Base-by-base conservation (phyloP, 1,140 invertebrate species). In the Drosophila novamexicana region DNA sequence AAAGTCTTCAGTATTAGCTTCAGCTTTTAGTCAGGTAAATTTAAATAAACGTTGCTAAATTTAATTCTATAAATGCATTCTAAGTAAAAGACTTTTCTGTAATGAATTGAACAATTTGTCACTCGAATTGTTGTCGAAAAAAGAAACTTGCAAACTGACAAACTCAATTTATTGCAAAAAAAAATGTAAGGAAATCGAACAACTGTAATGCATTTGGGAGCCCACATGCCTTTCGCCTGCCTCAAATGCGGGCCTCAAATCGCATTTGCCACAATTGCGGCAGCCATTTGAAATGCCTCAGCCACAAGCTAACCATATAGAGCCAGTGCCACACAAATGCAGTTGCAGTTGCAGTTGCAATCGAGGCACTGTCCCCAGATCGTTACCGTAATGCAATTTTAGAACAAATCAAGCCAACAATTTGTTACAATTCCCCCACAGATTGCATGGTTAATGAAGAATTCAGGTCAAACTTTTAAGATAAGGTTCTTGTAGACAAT, bases 301-400 rank as follows among this genome's bases (percentile, higher is more conserved):
- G 47, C 32, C 10, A 12, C 44, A 22, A 22, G 22, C 22, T 22
- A 22, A 22, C 1, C 22, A 22, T 22, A 22, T 22, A 22, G 22
- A 22, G 22, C 2, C 22, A 22, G 22, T 9, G 50, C 34, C 53
- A 52, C 77, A 63, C 36, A 8, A 16, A 6, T n/a, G 34, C 3
- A 40, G 37, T 42, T 54, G n/a, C 62, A n/a, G 29, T 44, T 34
- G 45, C 44, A 29, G 37, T 14, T n/a, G 32, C 16, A 34, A 29
- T 58, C 12, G 52, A 1, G 37, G 45, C 64, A 49, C n/a, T n/a
- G 32, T 50, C 63, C 56, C 22, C 49, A 63, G 65, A 70, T 84
- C 77, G 81, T 85, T 80, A 77, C 58, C 22, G 61, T 85, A 84
- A 84, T 84, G 56, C 57, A 85, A 85, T 84, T 84, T 77, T n/a